phyloP scores from a whole-genome alignment of 2,113 vertebrate genomes.

The Oriolus oriolus region DNA sequence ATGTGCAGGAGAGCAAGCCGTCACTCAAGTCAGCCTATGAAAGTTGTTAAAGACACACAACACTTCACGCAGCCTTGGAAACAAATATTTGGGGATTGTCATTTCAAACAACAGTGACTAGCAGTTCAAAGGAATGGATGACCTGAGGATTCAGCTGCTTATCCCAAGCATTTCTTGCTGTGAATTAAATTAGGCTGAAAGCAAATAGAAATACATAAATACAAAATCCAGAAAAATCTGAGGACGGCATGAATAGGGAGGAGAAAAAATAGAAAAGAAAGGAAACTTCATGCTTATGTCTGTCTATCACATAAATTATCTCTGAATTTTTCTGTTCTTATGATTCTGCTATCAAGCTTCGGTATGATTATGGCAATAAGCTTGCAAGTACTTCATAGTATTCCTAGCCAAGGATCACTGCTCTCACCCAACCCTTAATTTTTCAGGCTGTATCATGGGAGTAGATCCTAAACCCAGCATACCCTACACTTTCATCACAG shows the following conservation, averaged over 20 bases:
- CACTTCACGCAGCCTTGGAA: not conserved
- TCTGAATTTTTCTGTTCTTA: not conserved
- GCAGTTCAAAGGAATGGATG: not conserved
- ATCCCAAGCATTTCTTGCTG: not conserved
- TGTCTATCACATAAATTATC: not conserved
- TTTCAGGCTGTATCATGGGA: not conserved
- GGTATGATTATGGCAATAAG: not conserved
- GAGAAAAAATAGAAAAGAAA: no score
- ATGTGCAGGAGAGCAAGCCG: not conserved
- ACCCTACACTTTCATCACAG: not conserved
- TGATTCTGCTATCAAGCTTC: not conserved
- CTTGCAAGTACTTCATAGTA: not conserved
- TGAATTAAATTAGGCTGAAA: not conserved
- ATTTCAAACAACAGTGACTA: not conserved
- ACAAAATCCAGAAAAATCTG: not conserved
- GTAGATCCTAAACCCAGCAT: not conserved
- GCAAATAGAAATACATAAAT: not conserved
- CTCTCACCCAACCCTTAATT: not conserved
- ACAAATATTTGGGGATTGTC: not conserved
- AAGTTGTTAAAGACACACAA: not conserved
- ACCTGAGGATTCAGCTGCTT: not conserved
- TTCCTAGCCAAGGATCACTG: not conserved
- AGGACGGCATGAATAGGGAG: not conserved
- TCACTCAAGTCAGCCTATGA: not conserved
- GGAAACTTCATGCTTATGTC: not conserved